phyloP scores from a whole-genome alignment of 2,888 invertebrate species.

The Bimastos eiseni region DNA sequence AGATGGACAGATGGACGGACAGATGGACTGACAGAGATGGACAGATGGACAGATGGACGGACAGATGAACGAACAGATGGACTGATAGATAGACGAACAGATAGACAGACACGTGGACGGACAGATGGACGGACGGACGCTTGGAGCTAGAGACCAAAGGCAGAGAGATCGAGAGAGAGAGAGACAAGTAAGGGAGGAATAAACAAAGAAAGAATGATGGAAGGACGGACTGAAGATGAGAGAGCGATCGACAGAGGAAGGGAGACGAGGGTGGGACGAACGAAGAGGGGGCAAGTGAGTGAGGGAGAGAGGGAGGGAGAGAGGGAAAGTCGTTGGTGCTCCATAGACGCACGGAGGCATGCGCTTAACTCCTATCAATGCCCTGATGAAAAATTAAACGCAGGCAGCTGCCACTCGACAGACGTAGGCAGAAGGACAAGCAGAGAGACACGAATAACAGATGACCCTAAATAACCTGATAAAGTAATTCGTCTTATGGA shows the following conservation, averaged over 20 bases:
- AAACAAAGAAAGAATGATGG: too few relatives aligned
- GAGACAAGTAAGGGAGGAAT: neutral
- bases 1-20: neutral
- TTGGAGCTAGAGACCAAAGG: neutral
- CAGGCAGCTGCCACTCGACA: neutral
- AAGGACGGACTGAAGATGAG: neutral
- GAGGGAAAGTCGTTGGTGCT: neutral
- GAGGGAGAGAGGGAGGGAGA: neutral
- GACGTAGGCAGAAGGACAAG: neutral
- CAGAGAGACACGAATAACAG: neutral
- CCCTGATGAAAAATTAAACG: slow-evolving; percentile 13
- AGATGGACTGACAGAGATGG: neutral
- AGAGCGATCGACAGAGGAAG: neutral
- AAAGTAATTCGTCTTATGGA: neutral
- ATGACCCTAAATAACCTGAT: neutral
- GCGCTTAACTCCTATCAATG: slow-evolving; percentile 4
- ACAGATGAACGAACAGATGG: too few relatives aligned
- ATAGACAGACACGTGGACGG: too few relatives aligned
- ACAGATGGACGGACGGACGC: neutral
- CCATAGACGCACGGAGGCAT: neutral
- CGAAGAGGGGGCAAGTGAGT: too few relatives aligned
- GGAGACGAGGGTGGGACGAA: too few relatives aligned
- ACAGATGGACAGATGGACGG: neutral
- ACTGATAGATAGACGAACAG: too few relatives aligned
- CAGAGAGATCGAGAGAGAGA: neutral